Conservation (phyloP, 2,113 vertebrate species). For the Mobula birostris region DNA sequence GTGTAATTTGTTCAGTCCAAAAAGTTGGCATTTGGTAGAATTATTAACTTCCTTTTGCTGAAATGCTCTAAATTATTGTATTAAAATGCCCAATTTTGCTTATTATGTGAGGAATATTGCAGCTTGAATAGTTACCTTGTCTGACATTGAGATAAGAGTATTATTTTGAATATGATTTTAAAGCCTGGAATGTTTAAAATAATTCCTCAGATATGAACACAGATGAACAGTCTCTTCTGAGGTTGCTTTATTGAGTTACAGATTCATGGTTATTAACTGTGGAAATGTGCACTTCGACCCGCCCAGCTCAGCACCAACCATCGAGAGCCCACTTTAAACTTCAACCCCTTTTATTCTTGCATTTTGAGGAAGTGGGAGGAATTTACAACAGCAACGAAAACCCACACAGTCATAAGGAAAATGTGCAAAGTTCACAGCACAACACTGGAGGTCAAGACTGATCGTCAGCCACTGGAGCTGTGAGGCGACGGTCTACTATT, state of each 20-base stretch:
- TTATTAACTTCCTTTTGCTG: neutral
- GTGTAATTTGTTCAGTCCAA: neutral
- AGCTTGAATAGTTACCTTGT: neutral
- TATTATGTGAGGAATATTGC: neutral
- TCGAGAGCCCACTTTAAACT: too few species aligned
- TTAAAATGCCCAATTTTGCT: neutral
- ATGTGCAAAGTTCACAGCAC: too few species aligned
- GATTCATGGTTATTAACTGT: too few species aligned
- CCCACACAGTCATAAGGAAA: too few species aligned
- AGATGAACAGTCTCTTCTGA: neutral
- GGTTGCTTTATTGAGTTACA: neutral
- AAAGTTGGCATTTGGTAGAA: neutral
- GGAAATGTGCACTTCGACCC: too few species aligned
- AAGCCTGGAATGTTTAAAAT: neutral
- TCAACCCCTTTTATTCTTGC: too few species aligned
- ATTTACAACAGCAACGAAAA: too few species aligned
- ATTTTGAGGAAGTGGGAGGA: too few species aligned
- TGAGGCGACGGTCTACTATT: too few species aligned
- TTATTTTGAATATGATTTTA: neutral
- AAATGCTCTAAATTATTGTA: neutral
- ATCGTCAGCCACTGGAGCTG: too few species aligned
- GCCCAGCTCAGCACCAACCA: too few species aligned
- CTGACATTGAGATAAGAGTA: neutral
- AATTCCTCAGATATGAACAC: neutral
- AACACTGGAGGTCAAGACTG: too few species aligned